phyloP scores from a whole-genome alignment of 2,888 invertebrate species.

The Blastobasis adustella region DNA sequence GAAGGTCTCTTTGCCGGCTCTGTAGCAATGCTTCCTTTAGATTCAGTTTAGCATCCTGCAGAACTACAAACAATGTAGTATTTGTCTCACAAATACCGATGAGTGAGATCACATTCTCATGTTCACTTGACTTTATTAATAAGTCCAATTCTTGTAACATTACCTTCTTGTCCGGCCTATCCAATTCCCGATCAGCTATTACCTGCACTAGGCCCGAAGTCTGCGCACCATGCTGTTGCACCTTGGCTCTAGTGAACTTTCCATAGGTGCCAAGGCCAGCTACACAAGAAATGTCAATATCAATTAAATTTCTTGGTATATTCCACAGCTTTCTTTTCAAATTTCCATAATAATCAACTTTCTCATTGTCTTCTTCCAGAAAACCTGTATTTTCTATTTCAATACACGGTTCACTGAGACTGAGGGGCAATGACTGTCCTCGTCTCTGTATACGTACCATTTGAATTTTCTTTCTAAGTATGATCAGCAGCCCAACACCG shows the following conservation, averaged over 20 bases:
- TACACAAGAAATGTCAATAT: constrained; percentile 80
- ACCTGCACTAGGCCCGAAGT: constrained; percentile 78
- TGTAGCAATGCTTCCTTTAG: constrained; percentile 82
- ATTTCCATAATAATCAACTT: constrained; percentile 81
- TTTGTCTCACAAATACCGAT: constrained; percentile 87
- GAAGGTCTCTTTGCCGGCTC: constrained; percentile 69
- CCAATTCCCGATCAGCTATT: constrained; percentile 73
- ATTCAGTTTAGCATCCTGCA: constrained; percentile 80
- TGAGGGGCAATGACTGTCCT: constrained; percentile 77
- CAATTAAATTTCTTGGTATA: constrained; percentile 81
- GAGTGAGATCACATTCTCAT: constrained; percentile 82
- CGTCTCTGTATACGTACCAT: constrained; percentile 63
- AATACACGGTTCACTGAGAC: constrained; percentile 85
- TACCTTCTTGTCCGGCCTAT: constrained; percentile 65
- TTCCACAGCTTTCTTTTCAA: constrained; percentile 85
- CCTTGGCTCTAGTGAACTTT: constrained; percentile 81
- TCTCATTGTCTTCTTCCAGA: constrained; percentile 81
- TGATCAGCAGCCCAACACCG: constrained; percentile 77
- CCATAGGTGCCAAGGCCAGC: constrained; percentile 87
- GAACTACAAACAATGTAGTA: constrained; percentile 82
- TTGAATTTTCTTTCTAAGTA: constrained; percentile 65
- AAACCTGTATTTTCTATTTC: constrained; percentile 89
- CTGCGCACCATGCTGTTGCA: constrained; percentile 76
- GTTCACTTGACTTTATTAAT: constrained; percentile 79
- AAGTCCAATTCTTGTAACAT: constrained; percentile 83